Conservation (phyloP, 1,140 invertebrate species). For the Amyelois transitella region DNA sequence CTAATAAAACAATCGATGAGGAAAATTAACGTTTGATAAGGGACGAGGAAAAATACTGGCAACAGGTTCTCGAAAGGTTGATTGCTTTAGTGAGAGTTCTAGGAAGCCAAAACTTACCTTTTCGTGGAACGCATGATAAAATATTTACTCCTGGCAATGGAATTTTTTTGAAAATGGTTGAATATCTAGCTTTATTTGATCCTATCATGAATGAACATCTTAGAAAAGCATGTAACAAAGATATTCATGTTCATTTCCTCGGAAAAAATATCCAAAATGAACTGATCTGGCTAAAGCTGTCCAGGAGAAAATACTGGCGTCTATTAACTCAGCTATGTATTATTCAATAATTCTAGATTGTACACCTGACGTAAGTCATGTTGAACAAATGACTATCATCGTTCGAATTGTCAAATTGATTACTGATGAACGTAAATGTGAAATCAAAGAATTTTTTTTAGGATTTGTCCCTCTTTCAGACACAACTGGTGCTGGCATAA, state of each 20-base stretch:
- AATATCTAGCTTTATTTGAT: neutral
- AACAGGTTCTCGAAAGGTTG: neutral
- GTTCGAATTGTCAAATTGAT: neutral
- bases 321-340: neutral
- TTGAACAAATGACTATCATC: neutral
- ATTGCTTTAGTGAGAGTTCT: neutral
- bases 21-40: neutral
- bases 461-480: neutral
- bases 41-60: neutral
- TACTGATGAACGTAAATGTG: neutral
- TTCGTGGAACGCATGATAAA: neutral
- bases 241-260: too few species aligned
- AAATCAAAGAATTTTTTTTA: neutral
- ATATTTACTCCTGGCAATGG: neutral
- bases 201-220: neutral
- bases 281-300: neutral
- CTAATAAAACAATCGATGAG: neutral
- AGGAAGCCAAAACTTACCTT: neutral
- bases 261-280: neutral
- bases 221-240: neutral
- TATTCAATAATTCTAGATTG: constrained; percentile 1
- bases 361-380: neutral
- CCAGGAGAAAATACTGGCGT: neutral
- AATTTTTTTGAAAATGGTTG: neutral
- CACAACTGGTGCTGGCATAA: neutral